phyloP scores from a whole-genome alignment of 1,140 invertebrate genomes.

The Tetragnatha versicolor region DNA sequence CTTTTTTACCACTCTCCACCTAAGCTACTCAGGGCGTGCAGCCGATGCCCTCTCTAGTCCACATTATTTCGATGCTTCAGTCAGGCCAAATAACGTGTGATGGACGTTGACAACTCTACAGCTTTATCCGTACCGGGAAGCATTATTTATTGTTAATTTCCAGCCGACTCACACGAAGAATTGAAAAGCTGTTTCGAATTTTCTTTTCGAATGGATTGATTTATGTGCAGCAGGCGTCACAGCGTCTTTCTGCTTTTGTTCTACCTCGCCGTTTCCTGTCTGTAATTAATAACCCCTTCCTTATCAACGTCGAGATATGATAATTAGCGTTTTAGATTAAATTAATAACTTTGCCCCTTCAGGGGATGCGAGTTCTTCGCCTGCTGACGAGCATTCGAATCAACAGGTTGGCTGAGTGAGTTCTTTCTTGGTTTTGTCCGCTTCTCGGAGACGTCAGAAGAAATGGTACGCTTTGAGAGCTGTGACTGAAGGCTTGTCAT shows the following conservation, averaged over 20 bases:
- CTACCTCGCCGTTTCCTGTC: constrained; percentile 1
- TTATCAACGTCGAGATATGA: constrained; percentile 12
- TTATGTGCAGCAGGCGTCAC: not conserved
- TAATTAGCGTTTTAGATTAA: constrained; percentile 24
- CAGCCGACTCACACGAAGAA: not conserved
- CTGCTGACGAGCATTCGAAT: too few relatives aligned
- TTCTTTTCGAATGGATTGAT: not conserved
- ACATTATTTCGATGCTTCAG: too few relatives aligned
- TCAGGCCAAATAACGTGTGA: constrained; percentile 41
- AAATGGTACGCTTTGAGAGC: too few relatives aligned
- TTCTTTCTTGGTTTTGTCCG: too few relatives aligned
- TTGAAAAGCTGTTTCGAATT: constrained; percentile 3
- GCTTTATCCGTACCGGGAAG: constrained; percentile 26
- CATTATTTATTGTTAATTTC: constrained; percentile 50
- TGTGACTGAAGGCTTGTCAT: too few relatives aligned
- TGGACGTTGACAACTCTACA: constrained; percentile 50
- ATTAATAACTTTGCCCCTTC: too few relatives aligned
- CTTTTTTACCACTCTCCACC: too few relatives aligned
- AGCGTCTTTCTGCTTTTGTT: not conserved
- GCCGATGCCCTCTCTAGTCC: too few relatives aligned
- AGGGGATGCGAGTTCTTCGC: too few relatives aligned
- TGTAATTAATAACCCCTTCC: constrained; percentile 33
- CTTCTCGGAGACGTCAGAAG: too few relatives aligned
- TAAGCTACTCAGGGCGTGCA: too few relatives aligned
- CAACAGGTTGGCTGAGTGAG: too few relatives aligned